Evolutionary conservation across 2,797 vertebrate species (phyloP).

Genomic region (Halcyon smyrnensis): DNA sequence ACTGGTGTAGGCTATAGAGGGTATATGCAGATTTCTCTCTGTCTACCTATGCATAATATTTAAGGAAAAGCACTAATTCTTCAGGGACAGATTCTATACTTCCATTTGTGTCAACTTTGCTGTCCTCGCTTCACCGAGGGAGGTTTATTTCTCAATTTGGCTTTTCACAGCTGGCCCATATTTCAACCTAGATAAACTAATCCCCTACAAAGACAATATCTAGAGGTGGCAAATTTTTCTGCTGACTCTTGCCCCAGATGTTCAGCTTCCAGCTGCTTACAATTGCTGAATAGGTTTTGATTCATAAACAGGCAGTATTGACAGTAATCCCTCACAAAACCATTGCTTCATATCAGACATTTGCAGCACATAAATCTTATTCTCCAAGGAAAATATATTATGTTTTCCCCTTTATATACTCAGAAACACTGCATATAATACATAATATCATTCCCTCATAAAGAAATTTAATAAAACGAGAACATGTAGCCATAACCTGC

Average conservation of each 20-base stretch:
- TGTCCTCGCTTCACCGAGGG: not conserved
- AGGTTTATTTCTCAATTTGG: conserved; percentile 35
- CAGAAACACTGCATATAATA: conserved; percentile 4
- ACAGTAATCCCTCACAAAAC: conserved; percentile 53
- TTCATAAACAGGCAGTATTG: conserved; percentile 44
- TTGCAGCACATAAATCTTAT: conserved; percentile 51
- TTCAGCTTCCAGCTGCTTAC: conserved; percentile 47
- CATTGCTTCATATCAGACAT: conserved; percentile 39
- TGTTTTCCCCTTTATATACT: conserved; percentile 12
- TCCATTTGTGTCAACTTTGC: not conserved
- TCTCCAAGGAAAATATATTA: conserved; percentile 38
- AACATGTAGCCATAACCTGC: not conserved
- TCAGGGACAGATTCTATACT: not conserved
- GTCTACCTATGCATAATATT: not conserved
- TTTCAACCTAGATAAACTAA: conserved; percentile 40
- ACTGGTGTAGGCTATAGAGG: not conserved
- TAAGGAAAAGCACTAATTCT: not conserved
- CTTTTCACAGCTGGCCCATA: not conserved
- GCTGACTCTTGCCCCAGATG: conserved; percentile 57
- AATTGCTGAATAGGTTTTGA: conserved; percentile 32
- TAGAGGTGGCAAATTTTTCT: conserved; percentile 52
- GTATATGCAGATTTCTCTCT: not conserved
- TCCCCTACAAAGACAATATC: conserved; percentile 16
- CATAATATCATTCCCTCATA: not conserved
- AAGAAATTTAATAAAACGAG: conserved; percentile 27